Evolutionary conservation across 2,888 invertebrate genomes (phyloP).

Genomic region (Drosophila peninsularis): DNA sequence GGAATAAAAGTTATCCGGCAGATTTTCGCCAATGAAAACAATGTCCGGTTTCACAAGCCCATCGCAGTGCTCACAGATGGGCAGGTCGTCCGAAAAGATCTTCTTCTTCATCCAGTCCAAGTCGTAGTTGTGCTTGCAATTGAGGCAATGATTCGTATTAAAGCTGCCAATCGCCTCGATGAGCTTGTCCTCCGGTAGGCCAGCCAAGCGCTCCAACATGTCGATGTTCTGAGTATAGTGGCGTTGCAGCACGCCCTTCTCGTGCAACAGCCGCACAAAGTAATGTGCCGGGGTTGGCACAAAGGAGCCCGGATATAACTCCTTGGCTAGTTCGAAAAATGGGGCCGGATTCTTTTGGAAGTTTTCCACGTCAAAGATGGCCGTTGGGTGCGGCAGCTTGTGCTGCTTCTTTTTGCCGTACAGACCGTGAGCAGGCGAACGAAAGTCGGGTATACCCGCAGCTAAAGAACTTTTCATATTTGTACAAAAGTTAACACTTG

Average conservation of each 20-base stretch:
- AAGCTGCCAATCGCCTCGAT: slow-evolving; percentile 98
- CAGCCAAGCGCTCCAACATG: slow-evolving; percentile 94
- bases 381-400: slow-evolving; percentile 95
- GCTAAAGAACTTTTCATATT: slow-evolving; percentile 59
- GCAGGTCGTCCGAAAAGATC: slow-evolving; percentile 90
- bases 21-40: slow-evolving; percentile 96
- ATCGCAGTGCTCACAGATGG: slow-evolving; percentile 91
- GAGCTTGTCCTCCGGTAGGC: slow-evolving; percentile 92
- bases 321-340: slow-evolving; percentile 95
- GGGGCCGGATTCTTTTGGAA: slow-evolving; percentile 95
- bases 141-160: slow-evolving; percentile 93
- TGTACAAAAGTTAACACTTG: slow-evolving; percentile 8
- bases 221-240: slow-evolving; percentile 97
- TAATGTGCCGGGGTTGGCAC: slow-evolving; percentile 96
- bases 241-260: slow-evolving; percentile 91
- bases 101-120: slow-evolving; percentile 94
- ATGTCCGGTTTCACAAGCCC: slow-evolving; percentile 97
- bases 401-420: slow-evolving; percentile 96
- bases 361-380: slow-evolving; percentile 95
- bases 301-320: slow-evolving; percentile 93
- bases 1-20: slow-evolving; percentile 91
- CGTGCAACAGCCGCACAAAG: slow-evolving; percentile 93
- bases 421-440: slow-evolving; percentile 95
- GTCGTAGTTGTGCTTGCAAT: slow-evolving; percentile 89
- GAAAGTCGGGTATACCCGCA: slow-evolving; percentile 96